Conservation (phyloP, 2,797 vertebrate genomes). For the Thamnophis elegans region DNA sequence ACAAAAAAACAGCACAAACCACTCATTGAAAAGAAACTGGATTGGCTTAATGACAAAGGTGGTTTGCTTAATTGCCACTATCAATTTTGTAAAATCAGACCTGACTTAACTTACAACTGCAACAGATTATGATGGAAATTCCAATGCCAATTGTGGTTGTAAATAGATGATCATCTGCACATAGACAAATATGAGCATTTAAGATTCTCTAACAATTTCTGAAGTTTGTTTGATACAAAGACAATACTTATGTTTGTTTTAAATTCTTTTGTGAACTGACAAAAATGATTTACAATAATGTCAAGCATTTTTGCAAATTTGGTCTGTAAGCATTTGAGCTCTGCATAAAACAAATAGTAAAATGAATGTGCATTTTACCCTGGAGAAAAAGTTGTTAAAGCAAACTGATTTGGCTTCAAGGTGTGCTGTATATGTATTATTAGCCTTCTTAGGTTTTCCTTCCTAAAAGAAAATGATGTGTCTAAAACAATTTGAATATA, state of each 20-base stretch:
- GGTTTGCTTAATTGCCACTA: neutral
- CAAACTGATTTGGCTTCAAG: neutral
- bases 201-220: neutral
- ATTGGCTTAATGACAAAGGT: neutral
- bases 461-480: neutral
- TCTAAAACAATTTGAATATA: neutral
- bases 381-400: neutral
- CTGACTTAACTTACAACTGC: neutral
- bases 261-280: neutral
- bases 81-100: neutral
- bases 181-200: neutral
- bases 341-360: neutral
- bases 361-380: neutral
- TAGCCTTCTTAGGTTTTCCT: neutral
- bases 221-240: neutral
- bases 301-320: neutral
- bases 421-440: neutral
- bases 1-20: neutral
- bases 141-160: neutral
- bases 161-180: neutral
- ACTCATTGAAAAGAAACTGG: neutral
- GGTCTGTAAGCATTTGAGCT: neutral
- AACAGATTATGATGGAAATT: neutral
- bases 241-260: neutral
- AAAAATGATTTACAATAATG: neutral